Percentiles rank a stretch among this genome's conserved stretches.
Evolutionary conservation across 2,888 invertebrate species (phyloP).

Genomic region (Melikaiella ostensackeni): DNA sequence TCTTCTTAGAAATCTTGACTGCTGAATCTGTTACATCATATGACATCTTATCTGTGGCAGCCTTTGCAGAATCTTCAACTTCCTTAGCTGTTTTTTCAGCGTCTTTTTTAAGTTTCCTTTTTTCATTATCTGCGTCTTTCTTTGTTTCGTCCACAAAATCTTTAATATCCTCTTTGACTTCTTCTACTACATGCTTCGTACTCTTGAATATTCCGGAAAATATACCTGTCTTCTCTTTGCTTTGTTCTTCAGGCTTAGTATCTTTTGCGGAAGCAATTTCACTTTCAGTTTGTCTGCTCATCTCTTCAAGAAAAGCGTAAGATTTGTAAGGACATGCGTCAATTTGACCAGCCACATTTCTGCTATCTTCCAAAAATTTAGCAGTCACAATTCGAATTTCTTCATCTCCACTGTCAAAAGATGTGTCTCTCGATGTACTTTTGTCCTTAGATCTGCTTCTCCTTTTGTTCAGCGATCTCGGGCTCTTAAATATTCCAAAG

Average conservation of each 20-base stretch:
- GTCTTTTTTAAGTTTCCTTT: conserved; percentile 47
- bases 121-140: conserved; percentile 51
- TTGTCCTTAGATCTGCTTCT: conserved; percentile 70
- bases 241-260: conserved; percentile 47
- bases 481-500: conserved; percentile 69
- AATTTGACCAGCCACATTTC: conserved; percentile 58
- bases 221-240: conserved; percentile 65
- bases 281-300: conserved; percentile 18
- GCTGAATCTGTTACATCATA: conserved; percentile 47
- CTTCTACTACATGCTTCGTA: conserved; percentile 61
- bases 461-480: conserved; percentile 65
- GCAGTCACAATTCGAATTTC: conserved; percentile 61
- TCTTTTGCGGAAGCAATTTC: conserved; percentile 48
- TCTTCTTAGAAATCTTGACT: conserved; percentile 55
- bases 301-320: conserved; percentile 49
- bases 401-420: conserved; percentile 61
- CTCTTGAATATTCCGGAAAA: conserved; percentile 67
- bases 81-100: conserved; percentile 63
- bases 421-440: conserved; percentile 62
- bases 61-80: conserved; percentile 76
- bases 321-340: conserved; percentile 62
- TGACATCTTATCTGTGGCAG: conserved; percentile 48
- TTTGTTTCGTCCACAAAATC: conserved; percentile 51
- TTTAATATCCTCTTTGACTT: conserved; percentile 52
- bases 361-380: conserved; percentile 70